Percentiles rank a stretch among this genome's conserved stretches.
Evolutionary conservation across 2,797 vertebrate species (phyloP).

Genomic region (Myripristis jacobus): DNA sequence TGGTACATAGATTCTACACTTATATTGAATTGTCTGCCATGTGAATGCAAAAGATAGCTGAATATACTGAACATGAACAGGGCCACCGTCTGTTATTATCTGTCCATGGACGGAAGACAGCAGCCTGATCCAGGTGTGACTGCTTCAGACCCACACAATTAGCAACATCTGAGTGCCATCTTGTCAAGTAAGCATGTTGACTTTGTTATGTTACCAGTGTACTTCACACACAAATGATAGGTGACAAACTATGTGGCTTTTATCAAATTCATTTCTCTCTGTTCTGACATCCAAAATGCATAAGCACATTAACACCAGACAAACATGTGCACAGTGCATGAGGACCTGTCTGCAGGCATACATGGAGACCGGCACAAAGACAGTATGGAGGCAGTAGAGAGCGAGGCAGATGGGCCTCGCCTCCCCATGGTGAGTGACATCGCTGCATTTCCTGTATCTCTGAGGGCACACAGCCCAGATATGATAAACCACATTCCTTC

Average conservation of each 20-base stretch:
- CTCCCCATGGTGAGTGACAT: constrained; percentile 24
- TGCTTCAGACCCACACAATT: neutral
- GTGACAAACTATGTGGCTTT: neutral
- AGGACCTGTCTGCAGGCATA: neutral
- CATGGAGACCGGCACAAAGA: constrained; percentile 5
- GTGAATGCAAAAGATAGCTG: too few relatives aligned
- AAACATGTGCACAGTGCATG: constrained; percentile 1
- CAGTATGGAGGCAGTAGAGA: constrained; percentile 1
- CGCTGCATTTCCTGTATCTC: constrained; percentile 53
- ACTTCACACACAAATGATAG: neutral
- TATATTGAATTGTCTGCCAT: too few relatives aligned
- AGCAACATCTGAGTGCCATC: neutral
- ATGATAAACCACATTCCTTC: constrained; percentile 68
- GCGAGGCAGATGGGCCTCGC: constrained; percentile 29
- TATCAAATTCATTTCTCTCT: neutral
- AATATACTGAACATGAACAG: too few relatives aligned
- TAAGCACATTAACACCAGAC: neutral
- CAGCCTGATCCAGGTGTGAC: too few relatives aligned
- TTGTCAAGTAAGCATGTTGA: neutral
- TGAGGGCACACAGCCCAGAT: constrained; percentile 52
- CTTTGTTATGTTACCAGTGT: neutral
- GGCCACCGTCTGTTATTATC: too few relatives aligned
- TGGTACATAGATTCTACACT: too few relatives aligned
- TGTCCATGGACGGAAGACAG: too few relatives aligned
- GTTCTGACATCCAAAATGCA: neutral